Conservation (phyloP, 1,140 invertebrate species). For the Sminthurides bifidus region DNA sequence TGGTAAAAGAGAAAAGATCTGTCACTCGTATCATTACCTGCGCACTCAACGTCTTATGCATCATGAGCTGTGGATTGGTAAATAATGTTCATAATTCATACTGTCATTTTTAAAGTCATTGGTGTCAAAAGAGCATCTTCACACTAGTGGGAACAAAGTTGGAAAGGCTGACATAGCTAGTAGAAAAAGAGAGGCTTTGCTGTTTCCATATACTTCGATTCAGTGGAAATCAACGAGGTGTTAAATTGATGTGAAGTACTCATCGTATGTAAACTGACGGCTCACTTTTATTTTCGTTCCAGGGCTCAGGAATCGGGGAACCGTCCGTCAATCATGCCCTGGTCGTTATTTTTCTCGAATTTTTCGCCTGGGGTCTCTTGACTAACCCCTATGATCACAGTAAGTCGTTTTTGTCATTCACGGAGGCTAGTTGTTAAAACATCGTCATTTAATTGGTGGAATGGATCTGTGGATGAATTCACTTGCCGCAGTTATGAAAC, state of each 20-base stretch:
- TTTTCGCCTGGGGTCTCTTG: constrained; percentile 97
- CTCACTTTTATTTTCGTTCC: constrained; percentile 36
- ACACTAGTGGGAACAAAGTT: neutral
- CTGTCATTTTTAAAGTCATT: neutral
- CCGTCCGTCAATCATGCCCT: constrained; percentile 95
- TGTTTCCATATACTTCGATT: neutral
- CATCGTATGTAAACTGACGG: neutral
- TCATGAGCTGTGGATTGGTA: constrained; percentile 1
- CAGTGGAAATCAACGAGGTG: neutral
- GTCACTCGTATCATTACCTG: neutral
- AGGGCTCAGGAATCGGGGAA: constrained; percentile 76
- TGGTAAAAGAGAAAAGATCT: neutral
- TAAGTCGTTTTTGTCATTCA: constrained; percentile 46
- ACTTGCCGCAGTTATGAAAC: neutral
- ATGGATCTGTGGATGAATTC: constrained; percentile 6
- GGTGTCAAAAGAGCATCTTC: neutral
- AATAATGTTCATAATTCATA: neutral
- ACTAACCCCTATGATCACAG: constrained; percentile 96
- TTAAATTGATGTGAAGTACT: neutral
- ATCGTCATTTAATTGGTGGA: no score
- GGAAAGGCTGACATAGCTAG: no score
- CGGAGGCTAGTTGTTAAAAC: constrained; percentile 3
- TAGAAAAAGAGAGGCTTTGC: no score
- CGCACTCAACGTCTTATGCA: neutral
- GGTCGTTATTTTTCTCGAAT: constrained; percentile 98